These are phyloP conservation scores for Tetraodon nigroviridis DNA, from an alignment of 2,113 vertebrate species.

Conservation along the genomic window DNA sequence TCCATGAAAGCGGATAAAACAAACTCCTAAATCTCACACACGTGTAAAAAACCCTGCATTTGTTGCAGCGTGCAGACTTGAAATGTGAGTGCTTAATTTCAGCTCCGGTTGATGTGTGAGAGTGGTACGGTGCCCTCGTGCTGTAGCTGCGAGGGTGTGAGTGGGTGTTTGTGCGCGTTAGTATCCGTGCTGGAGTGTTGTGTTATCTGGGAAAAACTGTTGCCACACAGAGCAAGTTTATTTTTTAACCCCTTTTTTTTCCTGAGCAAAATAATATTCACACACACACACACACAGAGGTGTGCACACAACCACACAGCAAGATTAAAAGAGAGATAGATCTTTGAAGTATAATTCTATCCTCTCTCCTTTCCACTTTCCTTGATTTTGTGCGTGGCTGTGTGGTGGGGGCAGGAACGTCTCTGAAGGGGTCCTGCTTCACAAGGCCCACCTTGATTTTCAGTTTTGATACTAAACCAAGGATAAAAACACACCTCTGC, in stretches of 20 bases:
- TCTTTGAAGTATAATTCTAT: constrained; percentile 62
- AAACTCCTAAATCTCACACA: too few species aligned
- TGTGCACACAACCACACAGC: constrained; percentile 3
- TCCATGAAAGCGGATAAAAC: too few species aligned
- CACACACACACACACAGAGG: constrained; percentile 6
- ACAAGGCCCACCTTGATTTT: constrained; percentile 12
- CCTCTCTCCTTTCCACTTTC: constrained; percentile 28
- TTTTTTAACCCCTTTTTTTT: constrained; percentile 1
- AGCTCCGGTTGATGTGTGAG: background rate
- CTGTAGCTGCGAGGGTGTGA: constrained; percentile 8
- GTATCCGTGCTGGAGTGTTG: constrained; percentile 14
- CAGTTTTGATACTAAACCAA: constrained; percentile 20
- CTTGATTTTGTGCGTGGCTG: constrained; percentile 1
- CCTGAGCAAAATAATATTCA: constrained; percentile 17
- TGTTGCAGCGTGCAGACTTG: too few species aligned
- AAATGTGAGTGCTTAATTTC: background rate
- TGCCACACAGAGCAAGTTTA: constrained; percentile 26
- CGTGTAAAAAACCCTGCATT: too few species aligned
- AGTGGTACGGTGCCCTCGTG: constrained; percentile 1
- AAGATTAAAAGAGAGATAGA: constrained; percentile 41
- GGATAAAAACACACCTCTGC: constrained; percentile 7
- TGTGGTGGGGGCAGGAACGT: constrained; percentile 19
- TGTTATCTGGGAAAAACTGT: constrained; percentile 38
- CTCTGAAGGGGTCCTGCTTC: constrained; percentile 22
- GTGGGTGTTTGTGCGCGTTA: constrained; percentile 19